Base-by-base conservation (phyloP, 2,113 vertebrate species). In the Cepphus grylle region DNA sequence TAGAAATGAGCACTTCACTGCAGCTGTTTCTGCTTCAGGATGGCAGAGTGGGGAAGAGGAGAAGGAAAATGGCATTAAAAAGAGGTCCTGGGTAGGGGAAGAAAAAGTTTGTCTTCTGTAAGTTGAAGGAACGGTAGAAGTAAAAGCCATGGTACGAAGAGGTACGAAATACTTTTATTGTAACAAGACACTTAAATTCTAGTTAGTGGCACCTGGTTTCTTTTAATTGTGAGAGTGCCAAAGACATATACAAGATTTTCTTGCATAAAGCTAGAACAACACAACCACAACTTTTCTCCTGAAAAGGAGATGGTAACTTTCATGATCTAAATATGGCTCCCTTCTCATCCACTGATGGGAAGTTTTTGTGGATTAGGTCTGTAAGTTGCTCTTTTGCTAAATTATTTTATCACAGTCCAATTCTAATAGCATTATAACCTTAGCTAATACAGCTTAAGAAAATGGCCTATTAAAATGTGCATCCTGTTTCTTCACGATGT, bases 161-260 rank as follows among this genome's bases (percentile, higher is more conserved):
- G 14, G 3, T 72, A 62, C 43, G n/a, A 50, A 69, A 26, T 42
- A 6, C 8, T 38, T 12, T 36, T 45, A 4, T 56, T 70, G 18
- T 38, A 36, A 17, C 1, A 23, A n/a, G 12, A 49, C 3, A 27
- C 5, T 30, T 85, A 6, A 2, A 1, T 52, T 7, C 6, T 15
- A 21, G 17, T 59, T 79, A 19, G 3, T 69, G 19, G 34, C 4
- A 89, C 7, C 5, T 78, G 16, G 3, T 13, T 26, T 70, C 7
- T 69, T 88, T 49, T 9, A 71, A 40, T 71, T 70, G 29, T 47
- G 27, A 52, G 38, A 36, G 5, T 53, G 20, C 5, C 45, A 9
- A 65, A 62, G 12, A 40, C 2, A 4, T 18, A 9, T 29, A 5
- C 7, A n/a, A 58, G 12, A 14, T 58, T 8, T 62, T 47, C 4